These are phyloP conservation scores for Drosophila seguyi DNA, from an alignment of 1,140 invertebrate genomes.

Conservation along the genomic window DNA sequence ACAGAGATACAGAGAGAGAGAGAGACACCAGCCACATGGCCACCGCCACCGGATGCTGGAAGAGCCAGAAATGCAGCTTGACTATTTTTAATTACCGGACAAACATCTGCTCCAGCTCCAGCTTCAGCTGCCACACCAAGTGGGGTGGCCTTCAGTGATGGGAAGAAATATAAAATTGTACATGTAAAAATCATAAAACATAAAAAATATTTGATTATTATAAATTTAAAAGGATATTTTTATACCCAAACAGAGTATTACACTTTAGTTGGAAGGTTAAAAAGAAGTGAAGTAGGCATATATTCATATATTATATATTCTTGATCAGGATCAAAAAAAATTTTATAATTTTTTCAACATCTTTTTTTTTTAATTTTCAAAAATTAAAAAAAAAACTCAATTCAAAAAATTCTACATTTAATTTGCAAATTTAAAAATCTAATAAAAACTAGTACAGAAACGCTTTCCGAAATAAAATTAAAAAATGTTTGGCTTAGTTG, in stretches of 20 bases:
- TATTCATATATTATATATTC: too few relatives aligned
- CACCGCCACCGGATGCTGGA: constrained; percentile 64
- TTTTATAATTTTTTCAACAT: too few relatives aligned
- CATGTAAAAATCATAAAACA: neutral
- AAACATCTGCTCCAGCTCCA: constrained; percentile 54
- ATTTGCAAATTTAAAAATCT: too few relatives aligned
- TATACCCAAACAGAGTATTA: neutral
- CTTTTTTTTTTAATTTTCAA: too few relatives aligned
- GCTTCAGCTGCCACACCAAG: constrained; percentile 38
- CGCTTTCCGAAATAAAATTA: too few relatives aligned
- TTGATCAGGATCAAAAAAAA: neutral
- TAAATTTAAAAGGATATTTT: neutral
- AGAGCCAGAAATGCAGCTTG: constrained; percentile 76
- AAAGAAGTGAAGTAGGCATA: too few relatives aligned
- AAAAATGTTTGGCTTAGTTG: too few relatives aligned
- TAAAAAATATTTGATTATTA: neutral
- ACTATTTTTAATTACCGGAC: constrained; percentile 81
- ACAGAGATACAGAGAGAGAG: constrained; percentile 17
- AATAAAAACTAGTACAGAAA: too few relatives aligned
- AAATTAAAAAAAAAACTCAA: too few relatives aligned
- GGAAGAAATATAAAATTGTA: neutral
- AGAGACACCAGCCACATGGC: constrained; percentile 28
- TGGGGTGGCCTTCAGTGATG: constrained; percentile 36
- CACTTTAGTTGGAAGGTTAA: neutral
- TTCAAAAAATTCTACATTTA: too few relatives aligned